Evolutionary conservation across 2,113 vertebrate species (phyloP), one percentile per base, ranked within the genome.

Genomic region (Lontra canadensis): DNA sequence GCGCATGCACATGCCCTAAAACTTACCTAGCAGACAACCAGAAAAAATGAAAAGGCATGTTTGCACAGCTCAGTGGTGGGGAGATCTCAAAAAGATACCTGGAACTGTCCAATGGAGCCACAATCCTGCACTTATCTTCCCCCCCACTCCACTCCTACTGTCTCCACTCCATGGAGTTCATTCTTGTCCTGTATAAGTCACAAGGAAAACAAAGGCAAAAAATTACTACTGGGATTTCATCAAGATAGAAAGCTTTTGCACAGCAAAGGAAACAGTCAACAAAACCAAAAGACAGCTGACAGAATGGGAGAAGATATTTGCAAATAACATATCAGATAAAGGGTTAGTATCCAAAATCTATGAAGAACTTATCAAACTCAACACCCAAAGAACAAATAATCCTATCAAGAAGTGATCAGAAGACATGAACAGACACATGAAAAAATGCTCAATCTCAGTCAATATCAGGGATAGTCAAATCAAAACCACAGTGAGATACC

Each of bases 1-100:
- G 42, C 7, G 5, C 2, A 7, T 29, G 5, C 18, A 25, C 0
- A 0, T 31, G 14, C 25, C 0, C 3, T n/a, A 1, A 67, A 69
- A 63, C 57, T 65, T 67, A 82, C 52, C 55, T n/a, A 20, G 29
- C 4, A 31, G 31, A 31, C 31, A 69, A n/a, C 34, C 31, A 23
- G 20, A 20, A 82, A 44, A 15, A 76, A 39, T 18, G 44, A 36
- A 25, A 39, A 52, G 7, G 67, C 23, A 34, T 3, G 13, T 71
- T 49, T 39, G 17, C 21, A 36, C 29, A 49, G 49, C 83, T 52
- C 76, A 39, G 76, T 39, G 57, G 39, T 42, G 67, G 57, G 15
- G 4, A 21, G 5, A 25, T 74, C 25, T 81, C 23, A 47, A 34
- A 80, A 92, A 42, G 42, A 81, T 34, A 34, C 31, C 18, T 83